Base-by-base conservation (phyloP, 2,113 vertebrate genomes). In the Aix galericulata region DNA sequence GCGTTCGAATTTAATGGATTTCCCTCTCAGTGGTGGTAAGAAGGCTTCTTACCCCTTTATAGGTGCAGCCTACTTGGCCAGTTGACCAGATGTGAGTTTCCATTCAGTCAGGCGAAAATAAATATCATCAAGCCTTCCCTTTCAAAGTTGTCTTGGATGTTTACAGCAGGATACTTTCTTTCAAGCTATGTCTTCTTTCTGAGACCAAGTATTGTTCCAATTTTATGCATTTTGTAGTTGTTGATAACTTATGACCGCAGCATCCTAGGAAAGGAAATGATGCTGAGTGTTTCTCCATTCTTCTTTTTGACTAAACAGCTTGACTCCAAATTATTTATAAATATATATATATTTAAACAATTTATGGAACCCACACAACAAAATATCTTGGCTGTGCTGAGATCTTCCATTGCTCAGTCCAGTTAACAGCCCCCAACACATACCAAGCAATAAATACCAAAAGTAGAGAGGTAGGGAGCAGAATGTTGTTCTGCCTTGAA, bases 51-150 rank as follows among this genome's bases (percentile, higher is more conserved):
- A 9, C 32, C 20, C 26, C 36, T 73, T 85, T 25, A 27, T 21
- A 20, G 9, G 12, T 36, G 17, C 46, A 60, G 29, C 5, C 6
- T 46, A 27, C 20, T 55, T 53, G 67, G n/a, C 29, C 59, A 5
- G 74, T 91, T 76, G 26, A 59, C 25, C n/a, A 77, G 23, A 10
- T 0, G 0, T 11, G 4, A 63, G 31, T 63, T 92, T 69, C 52
- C 52, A 18, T 87, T 89, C 52, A 67, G 42, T 67, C 63, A 86
- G 25, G 50, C n/a, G 77, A 52, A 86, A 92, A 71, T 25, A 66
- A 59, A 23, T 55, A 15, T 23, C 29, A 56, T 20, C n/a, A 42
- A 82, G 16, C 36, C 6, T 67, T 13, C 8, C 17, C 23, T 93
- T 58, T 90, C 26, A 82, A 48, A 93, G 67, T 44, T 48, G 7